These are phyloP conservation scores for Cordylochernes scorpioides DNA, from an alignment of 2,888 invertebrate genomes.

Conservation along the genomic window DNA sequence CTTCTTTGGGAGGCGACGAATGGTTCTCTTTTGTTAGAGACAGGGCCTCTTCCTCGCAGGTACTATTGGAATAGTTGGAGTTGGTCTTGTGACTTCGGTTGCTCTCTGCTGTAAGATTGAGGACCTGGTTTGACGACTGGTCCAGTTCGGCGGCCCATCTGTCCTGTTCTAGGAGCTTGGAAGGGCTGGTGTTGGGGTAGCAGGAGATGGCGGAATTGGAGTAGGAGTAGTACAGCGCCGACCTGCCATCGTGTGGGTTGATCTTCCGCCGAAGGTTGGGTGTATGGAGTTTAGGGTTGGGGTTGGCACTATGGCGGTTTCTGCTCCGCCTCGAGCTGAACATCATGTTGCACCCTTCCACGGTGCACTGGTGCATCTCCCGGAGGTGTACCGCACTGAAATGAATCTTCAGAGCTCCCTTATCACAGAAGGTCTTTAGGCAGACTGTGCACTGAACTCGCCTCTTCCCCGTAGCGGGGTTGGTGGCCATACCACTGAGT, in stretches of 20 bases:
- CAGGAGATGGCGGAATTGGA: conserved; percentile 7
- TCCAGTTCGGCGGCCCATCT: too few relatives aligned
- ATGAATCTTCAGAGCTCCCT: conserved; percentile 95
- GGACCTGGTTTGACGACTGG: neutral
- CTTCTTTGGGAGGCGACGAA: conserved; percentile 8
- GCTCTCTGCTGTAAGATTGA: neutral
- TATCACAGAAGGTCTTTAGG: conserved; percentile 96
- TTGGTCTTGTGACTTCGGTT: neutral
- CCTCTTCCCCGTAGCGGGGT: conserved; percentile 78
- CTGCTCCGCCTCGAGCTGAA: conserved; percentile 84
- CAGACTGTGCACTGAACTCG: conserved; percentile 94
- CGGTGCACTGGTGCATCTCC: conserved; percentile 98
- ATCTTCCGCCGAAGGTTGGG: conserved; percentile 77
- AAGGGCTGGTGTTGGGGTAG: conserved; percentile 4
- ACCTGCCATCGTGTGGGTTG: conserved; percentile 66
- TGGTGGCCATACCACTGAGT: conserved; percentile 56
- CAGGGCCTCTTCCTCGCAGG: conserved; percentile 6
- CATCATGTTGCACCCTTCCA: conserved; percentile 97
- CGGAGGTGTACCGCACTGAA: conserved; percentile 92
- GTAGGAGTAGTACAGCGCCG: conserved; percentile 5
- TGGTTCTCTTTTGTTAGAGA: conserved; percentile 8
- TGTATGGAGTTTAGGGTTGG: conserved; percentile 88
- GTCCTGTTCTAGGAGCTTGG: too few relatives aligned
- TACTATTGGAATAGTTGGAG: too few relatives aligned
- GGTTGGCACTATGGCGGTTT: conserved; percentile 89